Conservation (phyloP, 2,888 invertebrate species). For the Elegia similella region DNA sequence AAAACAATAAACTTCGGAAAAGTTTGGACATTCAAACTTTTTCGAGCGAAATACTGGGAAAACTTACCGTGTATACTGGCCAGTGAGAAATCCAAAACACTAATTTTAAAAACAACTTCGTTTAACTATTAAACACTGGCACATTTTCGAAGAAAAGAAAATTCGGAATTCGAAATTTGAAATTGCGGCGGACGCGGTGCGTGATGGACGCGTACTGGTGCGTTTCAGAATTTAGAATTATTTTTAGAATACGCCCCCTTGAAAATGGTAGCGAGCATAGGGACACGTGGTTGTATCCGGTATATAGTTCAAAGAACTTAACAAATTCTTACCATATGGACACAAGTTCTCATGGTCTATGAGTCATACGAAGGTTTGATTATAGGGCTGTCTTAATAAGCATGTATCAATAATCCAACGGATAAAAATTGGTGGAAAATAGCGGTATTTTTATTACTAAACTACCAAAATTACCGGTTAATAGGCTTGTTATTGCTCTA, state of each 20-base stretch:
- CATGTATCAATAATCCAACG: neutral
- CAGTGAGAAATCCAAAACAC: conserved; percentile 6
- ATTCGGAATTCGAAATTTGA: conserved; percentile 32
- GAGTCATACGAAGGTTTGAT: conserved; percentile 10
- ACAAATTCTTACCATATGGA: conserved; percentile 10
- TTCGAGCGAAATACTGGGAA: conserved; percentile 16
- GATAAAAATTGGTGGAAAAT: neutral
- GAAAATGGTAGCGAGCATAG: conserved; percentile 27
- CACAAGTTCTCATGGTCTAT: conserved; percentile 14
- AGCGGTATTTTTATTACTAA: neutral
- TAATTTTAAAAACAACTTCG: conserved; percentile 23
- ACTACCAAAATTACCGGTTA: neutral
- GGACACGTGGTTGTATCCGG: conserved; percentile 64
- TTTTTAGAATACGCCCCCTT: conserved; percentile 80
- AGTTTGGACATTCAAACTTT: conserved; percentile 33
- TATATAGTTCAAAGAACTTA: conserved; percentile 49
- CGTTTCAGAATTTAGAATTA: conserved; percentile 41
- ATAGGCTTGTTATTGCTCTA: neutral
- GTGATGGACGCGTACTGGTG: conserved; percentile 52
- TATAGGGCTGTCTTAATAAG: neutral
- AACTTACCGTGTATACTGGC: conserved; percentile 6
- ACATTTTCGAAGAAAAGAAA: conserved; percentile 31
- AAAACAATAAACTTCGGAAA: conserved; percentile 30
- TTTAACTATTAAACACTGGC: conserved; percentile 23
- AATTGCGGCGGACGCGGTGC: conserved; percentile 51